phyloP scores from a whole-genome alignment of 2,888 invertebrate genomes.

The Gastrophysa polygoni region DNA sequence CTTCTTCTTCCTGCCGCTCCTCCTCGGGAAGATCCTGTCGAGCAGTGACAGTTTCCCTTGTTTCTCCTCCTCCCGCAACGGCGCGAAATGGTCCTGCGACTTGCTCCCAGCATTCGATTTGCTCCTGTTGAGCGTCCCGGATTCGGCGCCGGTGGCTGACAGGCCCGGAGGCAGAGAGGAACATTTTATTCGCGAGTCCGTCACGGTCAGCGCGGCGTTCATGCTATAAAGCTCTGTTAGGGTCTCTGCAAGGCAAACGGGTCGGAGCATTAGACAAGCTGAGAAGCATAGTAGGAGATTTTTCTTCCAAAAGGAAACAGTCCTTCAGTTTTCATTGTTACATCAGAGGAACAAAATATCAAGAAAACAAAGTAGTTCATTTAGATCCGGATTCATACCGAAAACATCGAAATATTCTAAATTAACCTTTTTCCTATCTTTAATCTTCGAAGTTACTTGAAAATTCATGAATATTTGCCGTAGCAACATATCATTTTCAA shows the following conservation, averaged over 20 bases:
- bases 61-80: constrained; percentile 50
- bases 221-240: constrained; percentile 55
- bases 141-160: constrained; percentile 61
- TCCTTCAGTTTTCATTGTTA: no score
- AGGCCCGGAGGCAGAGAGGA: constrained; percentile 70
- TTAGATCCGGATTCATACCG: no score
- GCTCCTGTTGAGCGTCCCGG: constrained; percentile 62
- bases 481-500: no score
- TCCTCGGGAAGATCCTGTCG: constrained; percentile 70
- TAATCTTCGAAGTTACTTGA: no score
- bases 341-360: no score
- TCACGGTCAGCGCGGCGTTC: constrained; percentile 38
- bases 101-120: constrained; percentile 57
- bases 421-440: no score
- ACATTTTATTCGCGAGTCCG: constrained; percentile 66
- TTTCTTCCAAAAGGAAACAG: no score
- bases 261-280: constrained; percentile 19
- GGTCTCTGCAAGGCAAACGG: constrained; percentile 52
- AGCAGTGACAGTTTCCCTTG: constrained; percentile 66
- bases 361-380: no score
- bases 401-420: no score
- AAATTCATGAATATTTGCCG: no score
- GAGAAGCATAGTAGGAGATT: not conserved
- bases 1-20: constrained; percentile 73
- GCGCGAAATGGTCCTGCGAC: constrained; percentile 50